These are phyloP conservation scores for Tylochromis polylepis DNA, from an alignment of 2,113 vertebrate genomes.

Conservation along the genomic window DNA sequence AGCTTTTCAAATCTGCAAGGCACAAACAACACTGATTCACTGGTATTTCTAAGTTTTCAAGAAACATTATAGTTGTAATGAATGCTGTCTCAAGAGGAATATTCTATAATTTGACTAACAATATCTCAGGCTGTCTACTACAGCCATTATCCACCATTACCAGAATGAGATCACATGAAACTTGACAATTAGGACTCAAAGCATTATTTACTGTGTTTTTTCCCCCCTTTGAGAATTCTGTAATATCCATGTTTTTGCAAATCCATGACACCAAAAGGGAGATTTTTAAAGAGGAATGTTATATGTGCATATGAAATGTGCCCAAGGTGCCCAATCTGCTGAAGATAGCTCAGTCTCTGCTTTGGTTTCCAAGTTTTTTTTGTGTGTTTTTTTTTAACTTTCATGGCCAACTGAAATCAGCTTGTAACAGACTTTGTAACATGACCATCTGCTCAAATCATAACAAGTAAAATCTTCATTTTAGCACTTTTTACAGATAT, in stretches of 20 bases:
- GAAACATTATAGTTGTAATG: background rate
- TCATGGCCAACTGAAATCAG: background rate
- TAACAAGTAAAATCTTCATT: background rate
- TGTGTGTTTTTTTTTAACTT: background rate
- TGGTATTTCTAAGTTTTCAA: constrained; percentile 16
- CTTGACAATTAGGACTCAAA: background rate
- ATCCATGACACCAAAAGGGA: background rate
- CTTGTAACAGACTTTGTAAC: background rate
- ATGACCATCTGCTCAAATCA: background rate
- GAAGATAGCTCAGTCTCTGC: background rate
- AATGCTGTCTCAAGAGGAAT: background rate
- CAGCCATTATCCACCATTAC: constrained; percentile 16
- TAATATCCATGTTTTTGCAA: background rate
- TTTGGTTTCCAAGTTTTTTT: background rate
- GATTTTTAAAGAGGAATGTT: background rate
- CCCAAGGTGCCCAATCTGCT: background rate
- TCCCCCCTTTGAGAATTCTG: background rate
- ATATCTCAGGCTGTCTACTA: background rate
- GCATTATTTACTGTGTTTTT: background rate
- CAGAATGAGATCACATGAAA: background rate
- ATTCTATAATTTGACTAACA: background rate
- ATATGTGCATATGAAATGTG: background rate
- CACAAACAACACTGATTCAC: constrained; percentile 12
- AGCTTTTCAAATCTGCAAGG: constrained; percentile 14
- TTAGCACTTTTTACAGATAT: background rate